phyloP scores from a whole-genome alignment of 2,113 vertebrate genomes.

The Noctilio leporinus region DNA sequence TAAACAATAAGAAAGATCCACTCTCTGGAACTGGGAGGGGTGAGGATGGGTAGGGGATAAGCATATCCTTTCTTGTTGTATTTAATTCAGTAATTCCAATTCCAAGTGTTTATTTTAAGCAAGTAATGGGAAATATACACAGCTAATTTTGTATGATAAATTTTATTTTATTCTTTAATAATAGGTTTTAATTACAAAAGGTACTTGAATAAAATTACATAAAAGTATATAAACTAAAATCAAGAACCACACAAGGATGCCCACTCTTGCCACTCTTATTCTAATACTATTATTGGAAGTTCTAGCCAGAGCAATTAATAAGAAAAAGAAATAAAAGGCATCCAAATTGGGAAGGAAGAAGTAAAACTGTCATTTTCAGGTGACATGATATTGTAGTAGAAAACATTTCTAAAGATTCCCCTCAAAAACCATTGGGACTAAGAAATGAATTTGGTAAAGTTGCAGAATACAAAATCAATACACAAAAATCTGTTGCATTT shows the following conservation, averaged over 20 bases:
- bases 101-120: not conserved
- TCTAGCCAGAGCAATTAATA: not conserved
- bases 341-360: not conserved
- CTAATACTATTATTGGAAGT: not conserved
- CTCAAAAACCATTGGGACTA: not conserved
- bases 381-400: not conserved
- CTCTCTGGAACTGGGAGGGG: not conserved
- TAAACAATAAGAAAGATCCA: not conserved
- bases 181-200: not conserved
- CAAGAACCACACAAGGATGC: not conserved
- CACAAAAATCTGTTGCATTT: not conserved
- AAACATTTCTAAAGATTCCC: not conserved
- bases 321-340: not conserved
- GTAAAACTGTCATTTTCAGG: not conserved
- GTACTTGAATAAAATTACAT: not conserved
- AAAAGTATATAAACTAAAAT: not conserved
- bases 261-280: not conserved
- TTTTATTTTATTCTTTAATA: conserved; percentile 2
- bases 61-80: too few species aligned
- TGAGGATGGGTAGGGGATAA: not conserved
- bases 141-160: not conserved
- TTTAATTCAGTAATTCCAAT: not conserved
- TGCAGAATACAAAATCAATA: not conserved
- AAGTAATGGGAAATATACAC: not conserved
- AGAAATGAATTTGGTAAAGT: not conserved